Percentiles rank a stretch among this genome's conserved stretches.
phyloP scores from a whole-genome alignment of 2,113 vertebrate genomes.

The Todiramphus saurophagus region DNA sequence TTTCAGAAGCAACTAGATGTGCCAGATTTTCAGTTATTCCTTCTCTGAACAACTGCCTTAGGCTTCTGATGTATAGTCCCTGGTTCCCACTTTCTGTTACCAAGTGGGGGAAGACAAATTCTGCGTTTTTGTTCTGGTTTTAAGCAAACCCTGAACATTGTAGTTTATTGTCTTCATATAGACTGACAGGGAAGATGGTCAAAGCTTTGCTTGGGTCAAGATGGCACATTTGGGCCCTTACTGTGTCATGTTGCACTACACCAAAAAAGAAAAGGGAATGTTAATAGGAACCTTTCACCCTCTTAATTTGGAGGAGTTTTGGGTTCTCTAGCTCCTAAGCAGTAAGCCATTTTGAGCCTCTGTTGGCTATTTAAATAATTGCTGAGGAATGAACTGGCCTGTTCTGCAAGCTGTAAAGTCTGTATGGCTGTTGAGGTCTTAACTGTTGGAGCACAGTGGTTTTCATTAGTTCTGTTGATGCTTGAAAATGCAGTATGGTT shows the following conservation, averaged over 20 bases:
- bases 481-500: not conserved
- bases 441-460: not conserved
- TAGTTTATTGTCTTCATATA: not conserved
- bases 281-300: not conserved
- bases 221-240: not conserved
- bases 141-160: not conserved
- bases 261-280: not conserved
- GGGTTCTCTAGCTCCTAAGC: not conserved
- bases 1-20: not conserved
- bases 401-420: not conserved
- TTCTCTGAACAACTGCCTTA: not conserved
- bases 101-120: not conserved
- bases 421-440: not conserved
- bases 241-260: not conserved
- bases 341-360: not conserved
- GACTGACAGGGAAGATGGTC: not conserved
- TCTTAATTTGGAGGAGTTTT: not conserved
- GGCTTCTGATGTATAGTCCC: not conserved
- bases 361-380: not conserved
- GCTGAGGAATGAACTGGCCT: not conserved
- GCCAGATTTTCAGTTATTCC: not conserved
- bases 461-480: not conserved
- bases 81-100: not conserved
- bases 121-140: not conserved
- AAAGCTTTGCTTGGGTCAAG: not conserved